Conservation (phyloP, 2,113 vertebrate species). For the Pseudopodoces humilis region DNA sequence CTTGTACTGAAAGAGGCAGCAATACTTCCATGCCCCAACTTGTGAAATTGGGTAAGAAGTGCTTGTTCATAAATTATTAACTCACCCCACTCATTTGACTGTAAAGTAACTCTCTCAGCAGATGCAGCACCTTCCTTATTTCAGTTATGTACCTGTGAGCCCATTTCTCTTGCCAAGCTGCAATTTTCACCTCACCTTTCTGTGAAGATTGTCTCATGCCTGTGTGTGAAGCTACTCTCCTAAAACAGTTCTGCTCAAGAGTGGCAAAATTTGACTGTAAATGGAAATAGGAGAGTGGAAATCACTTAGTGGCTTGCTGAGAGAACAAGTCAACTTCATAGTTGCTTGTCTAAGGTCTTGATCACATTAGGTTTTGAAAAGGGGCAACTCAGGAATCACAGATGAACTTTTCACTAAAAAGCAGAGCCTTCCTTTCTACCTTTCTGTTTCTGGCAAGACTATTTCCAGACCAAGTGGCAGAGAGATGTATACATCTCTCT, state of each 20-base stretch:
- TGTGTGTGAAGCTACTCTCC: neutral
- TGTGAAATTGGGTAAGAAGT: slow-evolving; percentile 86
- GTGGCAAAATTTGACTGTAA: neutral
- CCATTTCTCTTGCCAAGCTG: neutral
- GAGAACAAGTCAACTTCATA: neutral
- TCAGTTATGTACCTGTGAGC: neutral
- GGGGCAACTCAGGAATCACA: neutral
- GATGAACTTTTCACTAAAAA: neutral
- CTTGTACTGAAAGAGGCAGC: slow-evolving; percentile 89
- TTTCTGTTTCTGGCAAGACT: neutral
- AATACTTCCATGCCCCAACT: slow-evolving; percentile 86
- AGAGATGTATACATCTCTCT: neutral
- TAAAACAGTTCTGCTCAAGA: neutral
- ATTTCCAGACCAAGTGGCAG: no score
- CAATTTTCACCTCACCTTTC: neutral
- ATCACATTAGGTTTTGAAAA: neutral
- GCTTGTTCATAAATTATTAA: neutral
- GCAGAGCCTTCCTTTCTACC: neutral
- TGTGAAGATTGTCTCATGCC: neutral
- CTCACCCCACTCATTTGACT: neutral
- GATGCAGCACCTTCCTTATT: neutral
- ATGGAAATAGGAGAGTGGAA: neutral
- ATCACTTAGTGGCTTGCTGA: neutral
- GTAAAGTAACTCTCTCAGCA: neutral
- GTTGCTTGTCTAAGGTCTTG: neutral